phyloP scores from a whole-genome alignment of 2,113 vertebrate genomes.

The Herpetotheres cachinnans region DNA sequence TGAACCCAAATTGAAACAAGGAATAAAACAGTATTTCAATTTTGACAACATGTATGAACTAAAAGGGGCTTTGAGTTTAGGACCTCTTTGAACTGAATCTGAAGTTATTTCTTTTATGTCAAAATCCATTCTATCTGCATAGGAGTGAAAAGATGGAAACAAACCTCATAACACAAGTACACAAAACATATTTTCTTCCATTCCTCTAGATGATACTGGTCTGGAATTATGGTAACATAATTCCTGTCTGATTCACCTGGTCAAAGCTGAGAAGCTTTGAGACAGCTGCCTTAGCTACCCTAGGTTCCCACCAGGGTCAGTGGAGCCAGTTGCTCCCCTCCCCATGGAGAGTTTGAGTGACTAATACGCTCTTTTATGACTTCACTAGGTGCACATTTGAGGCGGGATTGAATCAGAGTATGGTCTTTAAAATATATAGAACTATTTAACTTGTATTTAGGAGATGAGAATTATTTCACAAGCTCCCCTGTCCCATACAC shows the following conservation, averaged over 20 bases:
- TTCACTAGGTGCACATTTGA: background rate
- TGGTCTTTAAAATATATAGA: background rate
- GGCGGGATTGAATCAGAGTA: background rate
- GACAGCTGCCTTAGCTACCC: background rate
- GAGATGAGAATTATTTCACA: background rate
- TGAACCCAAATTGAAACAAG: background rate
- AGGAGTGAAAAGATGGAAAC: background rate
- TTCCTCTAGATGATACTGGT: background rate
- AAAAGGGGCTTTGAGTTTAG: background rate
- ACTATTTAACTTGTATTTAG: background rate
- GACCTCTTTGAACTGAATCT: background rate
- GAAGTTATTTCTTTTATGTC: background rate
- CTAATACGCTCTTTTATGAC: background rate
- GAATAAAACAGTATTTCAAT: background rate
- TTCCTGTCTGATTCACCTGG: background rate
- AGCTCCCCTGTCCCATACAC: background rate
- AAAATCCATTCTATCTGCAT: background rate
- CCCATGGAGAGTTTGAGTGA: background rate
- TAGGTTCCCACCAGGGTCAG: too few species aligned
- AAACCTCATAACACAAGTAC: background rate
- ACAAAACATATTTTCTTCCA: background rate
- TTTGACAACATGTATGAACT: background rate
- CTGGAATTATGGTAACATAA: background rate
- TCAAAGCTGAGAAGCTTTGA: background rate
- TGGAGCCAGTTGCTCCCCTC: fast-evolving